phyloP scores from a whole-genome alignment of 2,888 invertebrate species.

The Heliconius ethilla region DNA sequence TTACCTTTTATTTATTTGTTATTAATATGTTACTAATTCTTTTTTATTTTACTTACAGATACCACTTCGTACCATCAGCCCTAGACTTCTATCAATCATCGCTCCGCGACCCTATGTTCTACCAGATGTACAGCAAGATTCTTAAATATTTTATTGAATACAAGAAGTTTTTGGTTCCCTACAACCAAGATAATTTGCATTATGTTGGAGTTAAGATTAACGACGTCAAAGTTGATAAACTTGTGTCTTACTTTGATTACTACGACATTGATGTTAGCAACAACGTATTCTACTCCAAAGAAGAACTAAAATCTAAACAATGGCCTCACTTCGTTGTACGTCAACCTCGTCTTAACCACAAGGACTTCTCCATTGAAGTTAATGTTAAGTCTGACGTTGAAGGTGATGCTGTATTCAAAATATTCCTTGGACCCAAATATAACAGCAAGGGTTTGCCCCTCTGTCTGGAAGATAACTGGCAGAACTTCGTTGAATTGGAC shows the following conservation, averaged over 20 bases:
- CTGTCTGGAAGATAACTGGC: slow-evolving; percentile 79
- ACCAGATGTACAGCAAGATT: slow-evolving; percentile 84
- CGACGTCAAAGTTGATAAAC: slow-evolving; percentile 82
- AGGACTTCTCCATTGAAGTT: slow-evolving; percentile 84
- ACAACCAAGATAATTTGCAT: slow-evolving; percentile 80
- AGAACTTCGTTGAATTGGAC: slow-evolving; percentile 84
- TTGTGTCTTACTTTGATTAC: slow-evolving; percentile 85
- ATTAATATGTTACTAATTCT: not conserved
- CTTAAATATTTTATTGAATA: slow-evolving; percentile 81
- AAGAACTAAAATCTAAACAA: slow-evolving; percentile 62
- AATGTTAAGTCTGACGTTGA: slow-evolving; percentile 82
- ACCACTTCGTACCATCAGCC: slow-evolving; percentile 79
- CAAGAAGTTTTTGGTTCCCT: slow-evolving; percentile 81
- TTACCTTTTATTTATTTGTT: not conserved
- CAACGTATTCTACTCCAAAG: slow-evolving; percentile 61
- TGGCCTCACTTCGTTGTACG: slow-evolving; percentile 79
- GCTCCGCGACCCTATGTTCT: slow-evolving; percentile 87
- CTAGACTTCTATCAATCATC: slow-evolving; percentile 85
- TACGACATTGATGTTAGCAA: slow-evolving; percentile 84
- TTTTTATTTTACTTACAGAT: not conserved
- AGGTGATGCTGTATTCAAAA: slow-evolving; percentile 81
- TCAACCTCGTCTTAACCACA: slow-evolving; percentile 87
- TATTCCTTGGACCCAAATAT: slow-evolving; percentile 87
- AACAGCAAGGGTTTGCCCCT: slow-evolving; percentile 80
- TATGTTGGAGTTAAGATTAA: slow-evolving; percentile 84